Evolutionary conservation across 1,140 invertebrate species (phyloP), one percentile per base, ranked within the genome.

Genomic region (Telenomus remus): DNA sequence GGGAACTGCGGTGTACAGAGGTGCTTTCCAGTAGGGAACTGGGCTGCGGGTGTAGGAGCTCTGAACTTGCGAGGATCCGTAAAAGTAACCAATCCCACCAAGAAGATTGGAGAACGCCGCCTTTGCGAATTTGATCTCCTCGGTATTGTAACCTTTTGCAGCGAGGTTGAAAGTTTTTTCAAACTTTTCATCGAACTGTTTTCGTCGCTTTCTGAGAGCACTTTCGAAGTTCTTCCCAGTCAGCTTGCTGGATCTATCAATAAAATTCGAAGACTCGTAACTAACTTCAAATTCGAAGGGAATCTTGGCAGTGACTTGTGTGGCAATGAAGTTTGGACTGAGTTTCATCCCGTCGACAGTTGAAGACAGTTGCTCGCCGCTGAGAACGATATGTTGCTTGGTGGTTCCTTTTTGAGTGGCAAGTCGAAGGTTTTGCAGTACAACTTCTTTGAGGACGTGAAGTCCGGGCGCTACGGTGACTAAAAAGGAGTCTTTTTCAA

Each of bases 21-120:
- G 91, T 4, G 97, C 94, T 82, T 94, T 93, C 96, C 97, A 99
- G 82, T 99, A 99, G 4, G 94, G 92, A 4, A 98, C 94, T 0
- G 97, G 95, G 61, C 93, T 93, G 79, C 92, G 91, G 2, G 94
- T 97, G 78, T 95, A 91, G 13, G 89, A 84, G 6, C 96, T 97
- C 82, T 95, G 92, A 0, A 99, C 98, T 42, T 93, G 88, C 0
- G 97, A 96, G 1, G 92, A 91, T 2, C 98, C 98, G 88, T 98
- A 96, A 88, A 99, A 99, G 85, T 99, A 99, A 0, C 97, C 98
- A 66, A 99, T 94, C 0, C 97, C 95, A 0, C 98, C 98, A 9
- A 99, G 79, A 91, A 99, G 93, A 87, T 99, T 99, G 54, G 97
- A 98, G 16, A 99, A 87, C 0, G 95, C 94, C 59, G 95, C 92